Conservation (phyloP, 2,113 vertebrate genomes). For the Mormyrus iriodes region DNA sequence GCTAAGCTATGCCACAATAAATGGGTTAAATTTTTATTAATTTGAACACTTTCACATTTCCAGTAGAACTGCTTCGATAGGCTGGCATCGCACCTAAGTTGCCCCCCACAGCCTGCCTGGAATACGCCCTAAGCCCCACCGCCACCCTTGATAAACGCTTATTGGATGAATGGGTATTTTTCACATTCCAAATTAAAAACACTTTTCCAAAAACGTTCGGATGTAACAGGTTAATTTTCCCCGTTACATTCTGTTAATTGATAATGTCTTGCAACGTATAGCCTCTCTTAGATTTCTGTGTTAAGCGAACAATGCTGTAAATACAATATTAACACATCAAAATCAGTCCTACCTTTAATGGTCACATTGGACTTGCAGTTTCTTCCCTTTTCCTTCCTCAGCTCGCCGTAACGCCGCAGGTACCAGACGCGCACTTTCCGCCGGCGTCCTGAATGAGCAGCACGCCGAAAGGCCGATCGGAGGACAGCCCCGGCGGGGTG, state of each 20-base stretch:
- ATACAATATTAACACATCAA: not conserved
- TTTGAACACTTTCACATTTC: no score
- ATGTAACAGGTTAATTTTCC: not conserved
- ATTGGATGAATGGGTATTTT: no score
- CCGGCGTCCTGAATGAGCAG: not conserved
- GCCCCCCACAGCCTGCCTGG: no score
- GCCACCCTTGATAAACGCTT: no score
- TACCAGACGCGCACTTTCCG: not conserved
- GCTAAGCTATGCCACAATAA: no score
- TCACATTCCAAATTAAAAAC: not conserved
- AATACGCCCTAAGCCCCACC: no score
- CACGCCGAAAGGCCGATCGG: not conserved
- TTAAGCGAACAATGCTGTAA: not conserved
- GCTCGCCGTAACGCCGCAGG: not conserved
- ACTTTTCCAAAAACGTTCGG: not conserved
- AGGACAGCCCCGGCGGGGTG: not conserved
- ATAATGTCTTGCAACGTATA: not conserved
- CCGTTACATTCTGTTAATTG: not conserved
- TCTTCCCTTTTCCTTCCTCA: slow-evolving; percentile 47
- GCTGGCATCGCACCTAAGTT: no score
- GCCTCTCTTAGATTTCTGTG: not conserved
- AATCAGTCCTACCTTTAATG: slow-evolving; percentile 52
- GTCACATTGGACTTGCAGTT: slow-evolving; percentile 50
- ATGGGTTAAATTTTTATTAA: no score
- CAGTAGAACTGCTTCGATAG: no score